Evolutionary conservation across 2,888 invertebrate species (phyloP).

Genomic region (Congeria kusceri): DNA sequence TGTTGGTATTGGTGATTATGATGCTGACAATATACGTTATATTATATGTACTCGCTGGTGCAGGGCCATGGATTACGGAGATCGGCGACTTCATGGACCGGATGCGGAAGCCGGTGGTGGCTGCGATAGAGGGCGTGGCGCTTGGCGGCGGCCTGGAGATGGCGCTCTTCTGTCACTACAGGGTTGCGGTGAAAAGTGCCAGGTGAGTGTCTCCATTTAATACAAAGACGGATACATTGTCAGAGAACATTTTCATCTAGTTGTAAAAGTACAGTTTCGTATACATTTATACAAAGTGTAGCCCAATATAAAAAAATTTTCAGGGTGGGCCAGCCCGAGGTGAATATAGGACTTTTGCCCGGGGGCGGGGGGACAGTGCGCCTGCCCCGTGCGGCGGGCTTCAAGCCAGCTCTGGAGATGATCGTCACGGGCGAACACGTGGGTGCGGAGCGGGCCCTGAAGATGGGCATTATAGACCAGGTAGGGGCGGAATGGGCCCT

Average conservation of each 20-base stretch:
- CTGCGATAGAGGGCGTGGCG: constrained; percentile 97
- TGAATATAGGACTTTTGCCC: constrained; percentile 97
- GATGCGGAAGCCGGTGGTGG: constrained; percentile 95
- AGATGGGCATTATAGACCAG: constrained; percentile 95
- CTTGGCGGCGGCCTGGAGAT: constrained; percentile 98
- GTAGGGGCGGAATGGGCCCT: constrained; percentile 90
- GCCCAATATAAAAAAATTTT: constrained; percentile 84
- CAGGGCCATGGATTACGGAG: constrained; percentile 83
- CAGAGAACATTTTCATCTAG: background rate
- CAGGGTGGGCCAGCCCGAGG: constrained; percentile 95
- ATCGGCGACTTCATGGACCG: constrained; percentile 92
- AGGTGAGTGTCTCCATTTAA: constrained; percentile 85
- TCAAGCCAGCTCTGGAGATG: constrained; percentile 95
- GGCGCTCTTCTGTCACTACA: constrained; percentile 96
- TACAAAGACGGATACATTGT: no score
- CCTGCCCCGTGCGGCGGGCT: constrained; percentile 91
- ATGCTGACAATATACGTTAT: no score
- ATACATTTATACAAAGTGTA: no score
- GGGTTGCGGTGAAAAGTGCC: constrained; percentile 95
- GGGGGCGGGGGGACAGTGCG: constrained; percentile 98
- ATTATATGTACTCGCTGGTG: background rate
- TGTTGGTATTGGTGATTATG: no score
- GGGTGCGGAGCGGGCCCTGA: constrained; percentile 95
- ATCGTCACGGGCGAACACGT: constrained; percentile 95
- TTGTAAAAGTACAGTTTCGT: no score